Percentiles rank a stretch among this genome's conserved stretches.
phyloP scores from a whole-genome alignment of 1,140 invertebrate genomes.

The Alviniconcha marisindica region DNA sequence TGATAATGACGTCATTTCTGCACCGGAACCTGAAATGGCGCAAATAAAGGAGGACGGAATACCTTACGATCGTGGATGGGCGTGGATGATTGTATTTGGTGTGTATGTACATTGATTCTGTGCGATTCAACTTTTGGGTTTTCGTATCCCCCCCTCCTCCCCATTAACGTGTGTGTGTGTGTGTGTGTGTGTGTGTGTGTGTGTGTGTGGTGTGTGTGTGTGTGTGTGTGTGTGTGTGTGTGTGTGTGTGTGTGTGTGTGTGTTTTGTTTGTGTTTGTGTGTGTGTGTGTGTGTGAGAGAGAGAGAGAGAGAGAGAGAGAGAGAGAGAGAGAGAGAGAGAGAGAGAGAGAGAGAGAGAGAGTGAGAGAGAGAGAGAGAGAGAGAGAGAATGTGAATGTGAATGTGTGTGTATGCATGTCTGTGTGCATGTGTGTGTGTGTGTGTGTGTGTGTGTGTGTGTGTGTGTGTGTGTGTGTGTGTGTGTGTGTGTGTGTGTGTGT shows the following conservation, averaged over 20 bases:
- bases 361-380: neutral
- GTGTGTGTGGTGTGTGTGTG: neutral
- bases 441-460: neutral
- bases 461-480: neutral
- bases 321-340: neutral
- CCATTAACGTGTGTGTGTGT: neutral
- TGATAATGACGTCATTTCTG: no score
- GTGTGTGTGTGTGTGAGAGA: neutral
- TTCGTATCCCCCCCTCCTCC: neutral
- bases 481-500: neutral
- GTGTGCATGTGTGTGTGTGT: neutral
- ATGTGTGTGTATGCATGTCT: neutral
- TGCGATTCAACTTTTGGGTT: no score
- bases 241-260: constrained; percentile 13
- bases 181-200: neutral
- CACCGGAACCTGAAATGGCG: no score
- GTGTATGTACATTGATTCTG: no score
- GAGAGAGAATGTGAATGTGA: neutral
- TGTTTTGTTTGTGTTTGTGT: neutral
- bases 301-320: neutral
- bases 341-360: neutral
- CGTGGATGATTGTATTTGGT: no score
- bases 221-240: neutral
- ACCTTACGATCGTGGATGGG: no score
- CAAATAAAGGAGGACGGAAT: no score